Conservation (phyloP, 2,797 vertebrate genomes). For the Diceros bicornis region DNA sequence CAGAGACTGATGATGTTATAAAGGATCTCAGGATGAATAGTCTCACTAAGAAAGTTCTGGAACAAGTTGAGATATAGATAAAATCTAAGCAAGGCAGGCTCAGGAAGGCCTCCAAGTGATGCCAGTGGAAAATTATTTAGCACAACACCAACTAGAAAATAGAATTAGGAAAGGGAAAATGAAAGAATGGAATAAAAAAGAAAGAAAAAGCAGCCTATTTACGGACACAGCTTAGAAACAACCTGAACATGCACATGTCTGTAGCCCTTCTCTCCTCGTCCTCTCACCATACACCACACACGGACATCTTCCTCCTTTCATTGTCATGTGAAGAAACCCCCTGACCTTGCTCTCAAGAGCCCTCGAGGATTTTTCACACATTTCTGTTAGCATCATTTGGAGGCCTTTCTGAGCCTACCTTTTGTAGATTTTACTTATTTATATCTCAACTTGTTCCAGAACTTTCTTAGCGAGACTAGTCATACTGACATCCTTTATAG, state of each 20-base stretch:
- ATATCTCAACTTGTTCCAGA: not conserved
- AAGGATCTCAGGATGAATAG: not conserved
- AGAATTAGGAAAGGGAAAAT: not conserved
- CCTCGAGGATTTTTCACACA: not conserved
- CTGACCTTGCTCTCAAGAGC: not conserved
- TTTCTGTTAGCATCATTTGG: not conserved
- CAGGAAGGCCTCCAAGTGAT: not conserved
- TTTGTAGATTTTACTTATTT: conserved; percentile 40
- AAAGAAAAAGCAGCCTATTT: not conserved
- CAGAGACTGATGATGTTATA: not conserved
- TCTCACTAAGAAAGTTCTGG: not conserved
- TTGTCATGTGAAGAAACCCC: not conserved
- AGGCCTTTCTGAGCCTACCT: not conserved
- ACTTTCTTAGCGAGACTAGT: not conserved
- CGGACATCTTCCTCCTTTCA: not conserved
- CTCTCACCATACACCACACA: not conserved
- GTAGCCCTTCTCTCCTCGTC: not conserved
- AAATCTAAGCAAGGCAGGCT: not conserved
- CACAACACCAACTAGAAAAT: not conserved
- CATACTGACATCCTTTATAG: not conserved
- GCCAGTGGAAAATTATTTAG: not conserved
- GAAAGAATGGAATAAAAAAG: not conserved
- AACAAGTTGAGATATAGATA: not conserved
- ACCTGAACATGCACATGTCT: not conserved
- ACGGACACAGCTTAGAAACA: not conserved